Evolutionary conservation across 2,113 vertebrate genomes (phyloP), one percentile per base, ranked within the genome.

Genomic region (Sarotherodon lohbergeri): DNA sequence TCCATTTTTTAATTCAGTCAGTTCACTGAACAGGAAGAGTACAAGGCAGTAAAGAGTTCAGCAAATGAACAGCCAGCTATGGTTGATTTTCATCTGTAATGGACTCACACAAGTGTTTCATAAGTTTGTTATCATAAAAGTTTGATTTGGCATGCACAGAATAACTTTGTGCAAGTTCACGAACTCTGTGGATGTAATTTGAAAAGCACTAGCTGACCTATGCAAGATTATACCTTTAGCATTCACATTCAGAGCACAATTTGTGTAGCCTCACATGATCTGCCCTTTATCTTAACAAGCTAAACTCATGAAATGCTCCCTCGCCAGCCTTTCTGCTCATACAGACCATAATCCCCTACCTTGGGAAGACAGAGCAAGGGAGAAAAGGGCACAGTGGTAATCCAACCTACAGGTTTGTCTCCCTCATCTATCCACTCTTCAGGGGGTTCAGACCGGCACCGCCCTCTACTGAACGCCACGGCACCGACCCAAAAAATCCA

Each of bases 401-500:
- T 91, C 95, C 88, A 68, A 82, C 71, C 86, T 12, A 36, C 88
- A 89, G 89, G 86, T 94, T 89, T 80, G 85, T 73, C 81, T 86
- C 92, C 89, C 85, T 92, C 94, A 88, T 90, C 91, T 92, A 46
- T 17, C 24, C 54, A 84, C 87, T 83, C 92, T 34, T 90, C 88
- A 57, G 93, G 95, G 94, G 90, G 88, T 86, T 89, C 76, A 24
- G 16, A 79, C 59, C 27, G 2, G 78, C 90, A 46, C 88, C 81
- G 43, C 91, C 94, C 56, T 43, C 86, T 86, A 59, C 83, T 82
- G 81, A 89, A 88, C 76, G 4, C 71, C 87, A 81, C 83, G 12
- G 50, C 78, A 88, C 86, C 84, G 55, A 88, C 89, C 88, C 78
- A 88, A 91, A 93, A 94, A 94, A 94, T 95, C 95, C 95, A 95